phyloP scores from a whole-genome alignment of 2,113 vertebrate species.

The Paracanthobrama guichenoti region DNA sequence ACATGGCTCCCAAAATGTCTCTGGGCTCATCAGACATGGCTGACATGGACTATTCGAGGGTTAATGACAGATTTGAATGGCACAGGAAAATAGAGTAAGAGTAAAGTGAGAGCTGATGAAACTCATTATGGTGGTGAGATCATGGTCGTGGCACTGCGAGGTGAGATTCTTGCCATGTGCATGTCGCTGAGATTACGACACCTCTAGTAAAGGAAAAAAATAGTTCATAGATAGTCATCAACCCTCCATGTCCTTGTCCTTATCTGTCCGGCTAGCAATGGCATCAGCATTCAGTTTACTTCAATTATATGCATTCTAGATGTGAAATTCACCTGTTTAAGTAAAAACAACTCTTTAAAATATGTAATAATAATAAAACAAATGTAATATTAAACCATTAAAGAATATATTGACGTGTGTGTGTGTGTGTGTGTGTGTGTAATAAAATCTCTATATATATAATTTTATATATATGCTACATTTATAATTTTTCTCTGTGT shows the following conservation, averaged over 20 bases:
- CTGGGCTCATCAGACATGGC: constrained; percentile 9
- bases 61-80: constrained; percentile 37
- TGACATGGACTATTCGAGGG: constrained; percentile 24
- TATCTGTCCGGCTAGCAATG: neutral
- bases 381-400: too few species aligned
- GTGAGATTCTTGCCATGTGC: constrained; percentile 11
- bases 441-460: too few species aligned
- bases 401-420: too few species aligned
- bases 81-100: constrained; percentile 4
- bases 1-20: constrained; percentile 29
- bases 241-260: constrained; percentile 4
- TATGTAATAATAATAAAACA: neutral
- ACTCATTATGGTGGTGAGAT: constrained; percentile 42
- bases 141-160: neutral
- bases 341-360: neutral
- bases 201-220: neutral
- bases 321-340: neutral
- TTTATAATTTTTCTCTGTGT: neutral
- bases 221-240: constrained; percentile 4
- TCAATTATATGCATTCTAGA: neutral
- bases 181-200: constrained; percentile 32
- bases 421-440: too few species aligned
- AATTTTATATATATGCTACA: too few species aligned
- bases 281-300: neutral
- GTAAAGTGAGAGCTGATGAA: constrained; percentile 37